These are phyloP conservation scores for Aegithalos caudatus DNA, from an alignment of 2,113 vertebrate genomes.

Conservation along the genomic window DNA sequence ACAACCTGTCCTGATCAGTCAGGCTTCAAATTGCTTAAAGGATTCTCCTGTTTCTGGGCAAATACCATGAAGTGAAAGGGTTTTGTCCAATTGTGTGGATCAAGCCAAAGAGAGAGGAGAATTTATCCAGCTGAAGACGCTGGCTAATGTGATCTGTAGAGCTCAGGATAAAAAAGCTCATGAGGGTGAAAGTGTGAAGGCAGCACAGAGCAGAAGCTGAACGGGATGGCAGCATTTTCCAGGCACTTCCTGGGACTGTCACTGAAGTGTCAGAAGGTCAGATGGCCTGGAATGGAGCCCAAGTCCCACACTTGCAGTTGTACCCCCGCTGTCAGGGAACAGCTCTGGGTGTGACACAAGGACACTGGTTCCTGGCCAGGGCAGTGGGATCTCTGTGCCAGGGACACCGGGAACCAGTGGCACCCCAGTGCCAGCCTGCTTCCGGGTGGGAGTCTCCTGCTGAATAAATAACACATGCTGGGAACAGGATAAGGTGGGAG, in stretches of 20 bases:
- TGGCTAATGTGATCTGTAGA: not conserved
- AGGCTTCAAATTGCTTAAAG: slow-evolving; percentile 55
- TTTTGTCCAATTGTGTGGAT: slow-evolving; percentile 34
- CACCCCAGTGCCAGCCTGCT: not conserved
- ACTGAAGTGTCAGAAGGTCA: fast-evolving
- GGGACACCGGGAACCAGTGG: not conserved
- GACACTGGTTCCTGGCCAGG: not conserved
- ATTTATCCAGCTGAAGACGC: not conserved
- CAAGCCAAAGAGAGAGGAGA: not conserved
- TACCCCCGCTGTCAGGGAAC: fast-evolving
- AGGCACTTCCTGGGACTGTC: not conserved
- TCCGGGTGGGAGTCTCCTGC: not conserved
- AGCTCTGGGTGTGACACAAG: not conserved
- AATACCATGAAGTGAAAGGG: slow-evolving; percentile 18
- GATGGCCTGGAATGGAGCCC: not conserved
- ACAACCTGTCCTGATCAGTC: slow-evolving; percentile 39
- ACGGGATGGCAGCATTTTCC: not conserved
- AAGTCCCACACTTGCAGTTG: not conserved
- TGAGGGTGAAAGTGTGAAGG: not conserved
- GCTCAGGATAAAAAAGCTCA: not conserved
- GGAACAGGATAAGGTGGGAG: slow-evolving; percentile 48
- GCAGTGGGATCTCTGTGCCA: not conserved
- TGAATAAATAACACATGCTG: not conserved
- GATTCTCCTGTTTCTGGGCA: slow-evolving; percentile 50
- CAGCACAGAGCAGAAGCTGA: not conserved